These are phyloP conservation scores for Cheiracanthium punctorium DNA, from an alignment of 2,888 invertebrate genomes.

Conservation along the genomic window DNA sequence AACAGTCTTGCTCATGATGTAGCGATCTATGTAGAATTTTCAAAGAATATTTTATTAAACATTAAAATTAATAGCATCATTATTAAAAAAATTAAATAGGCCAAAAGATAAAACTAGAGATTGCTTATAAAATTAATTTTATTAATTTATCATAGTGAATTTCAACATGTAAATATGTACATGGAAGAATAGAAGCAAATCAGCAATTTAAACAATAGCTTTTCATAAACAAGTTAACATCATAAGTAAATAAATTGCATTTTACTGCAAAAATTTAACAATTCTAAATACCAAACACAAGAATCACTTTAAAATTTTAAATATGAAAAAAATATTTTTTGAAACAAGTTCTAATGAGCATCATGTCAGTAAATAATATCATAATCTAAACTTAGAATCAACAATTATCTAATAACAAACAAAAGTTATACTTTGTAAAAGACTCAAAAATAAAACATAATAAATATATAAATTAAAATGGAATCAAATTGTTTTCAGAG, in stretches of 20 bases:
- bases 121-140: slow-evolving; percentile 63
- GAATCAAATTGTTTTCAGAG: neutral
- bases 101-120: too few species aligned
- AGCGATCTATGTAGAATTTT: too few species aligned
- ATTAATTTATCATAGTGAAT: slow-evolving; percentile 47
- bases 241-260: neutral
- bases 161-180: slow-evolving; percentile 56
- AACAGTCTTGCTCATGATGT: too few species aligned
- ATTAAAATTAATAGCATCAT: too few species aligned
- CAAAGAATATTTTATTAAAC: too few species aligned
- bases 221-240: slow-evolving; percentile 15
- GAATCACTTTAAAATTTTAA: neutral
- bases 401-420: too few species aligned
- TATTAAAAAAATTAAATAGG: too few species aligned
- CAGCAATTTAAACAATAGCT: neutral
- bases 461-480: slow-evolving; percentile 13
- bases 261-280: neutral
- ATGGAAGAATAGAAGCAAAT: slow-evolving; percentile 52
- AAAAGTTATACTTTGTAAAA: too few species aligned
- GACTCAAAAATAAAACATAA: neutral
- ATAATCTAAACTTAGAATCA: too few species aligned
- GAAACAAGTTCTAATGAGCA: too few species aligned
- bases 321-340: too few species aligned
- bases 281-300: neutral
- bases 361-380: too few species aligned